Evolutionary conservation across 2,113 vertebrate genomes (phyloP).

Genomic region (Bombycilla garrulus): DNA sequence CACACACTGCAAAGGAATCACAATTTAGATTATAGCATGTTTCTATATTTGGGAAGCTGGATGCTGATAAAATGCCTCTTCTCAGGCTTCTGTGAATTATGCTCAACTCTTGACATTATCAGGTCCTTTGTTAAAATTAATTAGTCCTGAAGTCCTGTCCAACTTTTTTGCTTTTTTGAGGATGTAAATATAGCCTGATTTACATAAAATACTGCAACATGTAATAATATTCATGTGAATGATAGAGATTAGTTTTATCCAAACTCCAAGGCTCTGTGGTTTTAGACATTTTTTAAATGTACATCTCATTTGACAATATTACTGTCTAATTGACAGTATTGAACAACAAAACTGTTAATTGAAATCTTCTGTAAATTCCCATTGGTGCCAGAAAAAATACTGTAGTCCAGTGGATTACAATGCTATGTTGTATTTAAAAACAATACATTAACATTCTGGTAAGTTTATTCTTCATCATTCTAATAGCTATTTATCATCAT

Average conservation of each 20-base stretch:
- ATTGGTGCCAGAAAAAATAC: neutral
- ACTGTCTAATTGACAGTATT: neutral
- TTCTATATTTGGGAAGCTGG: neutral
- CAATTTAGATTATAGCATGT: neutral
- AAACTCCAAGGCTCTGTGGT: neutral
- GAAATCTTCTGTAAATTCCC: neutral
- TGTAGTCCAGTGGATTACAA: neutral
- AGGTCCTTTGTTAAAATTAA: neutral
- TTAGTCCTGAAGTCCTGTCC: neutral
- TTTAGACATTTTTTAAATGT: neutral
- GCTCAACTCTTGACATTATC: neutral
- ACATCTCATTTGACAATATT: neutral
- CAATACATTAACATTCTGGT: neutral
- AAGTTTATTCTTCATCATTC: neutral
- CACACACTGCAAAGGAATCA: neutral
- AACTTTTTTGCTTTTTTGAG: neutral
- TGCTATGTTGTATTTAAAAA: neutral
- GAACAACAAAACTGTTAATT: neutral
- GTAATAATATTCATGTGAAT: neutral
- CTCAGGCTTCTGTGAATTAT: neutral
- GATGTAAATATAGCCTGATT: neutral
- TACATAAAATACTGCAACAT: neutral
- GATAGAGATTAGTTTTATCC: neutral
- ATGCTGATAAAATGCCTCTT: neutral
- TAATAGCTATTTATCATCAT: conserved; percentile 3